phyloP scores from a whole-genome alignment of 37 sponge, comb jelly and placozoan genomes.

The Theonella swinhoei region DNA sequence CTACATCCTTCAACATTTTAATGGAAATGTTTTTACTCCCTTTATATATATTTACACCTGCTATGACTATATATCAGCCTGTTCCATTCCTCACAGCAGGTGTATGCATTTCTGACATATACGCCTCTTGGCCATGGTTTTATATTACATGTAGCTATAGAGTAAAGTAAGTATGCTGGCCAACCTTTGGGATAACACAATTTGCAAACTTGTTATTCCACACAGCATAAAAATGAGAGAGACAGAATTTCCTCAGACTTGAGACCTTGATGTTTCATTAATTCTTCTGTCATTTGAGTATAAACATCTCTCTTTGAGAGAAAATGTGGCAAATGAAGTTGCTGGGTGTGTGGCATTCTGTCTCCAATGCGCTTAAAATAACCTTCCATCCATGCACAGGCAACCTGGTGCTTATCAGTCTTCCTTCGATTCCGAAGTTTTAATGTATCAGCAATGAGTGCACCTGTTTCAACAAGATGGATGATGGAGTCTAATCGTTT shows the following conservation, averaged over 20 bases:
- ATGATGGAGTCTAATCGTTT: neutral
- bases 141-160: too few species aligned
- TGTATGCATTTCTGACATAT: too few species aligned
- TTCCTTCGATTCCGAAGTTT: too few species aligned
- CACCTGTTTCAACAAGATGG: neutral
- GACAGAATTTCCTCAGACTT: slow-evolving; percentile 4
- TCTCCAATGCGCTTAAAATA: slow-evolving; percentile 50
- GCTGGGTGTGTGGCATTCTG: slow-evolving; percentile 56
- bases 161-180: slow-evolving; percentile 5
- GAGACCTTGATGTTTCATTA: slow-evolving; percentile 16
- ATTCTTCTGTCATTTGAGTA: slow-evolving; percentile 11
- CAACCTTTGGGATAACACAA: slow-evolving; percentile 60
- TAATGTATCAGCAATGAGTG: neutral
- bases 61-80: neutral
- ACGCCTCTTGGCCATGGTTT: too few species aligned
- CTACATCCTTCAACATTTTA: too few species aligned
- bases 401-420: slow-evolving; percentile 12
- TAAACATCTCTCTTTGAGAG: slow-evolving; percentile 53
- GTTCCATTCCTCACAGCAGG: neutral
- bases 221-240: slow-evolving; percentile 37
- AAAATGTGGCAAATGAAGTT: slow-evolving; percentile 57
- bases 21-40: too few species aligned
- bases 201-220: slow-evolving; percentile 41
- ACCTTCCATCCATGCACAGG: slow-evolving; percentile 58
- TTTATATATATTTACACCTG: neutral